These are phyloP conservation scores for Antheraea pernyi DNA, from an alignment of 1,140 invertebrate genomes.

Conservation along the genomic window DNA sequence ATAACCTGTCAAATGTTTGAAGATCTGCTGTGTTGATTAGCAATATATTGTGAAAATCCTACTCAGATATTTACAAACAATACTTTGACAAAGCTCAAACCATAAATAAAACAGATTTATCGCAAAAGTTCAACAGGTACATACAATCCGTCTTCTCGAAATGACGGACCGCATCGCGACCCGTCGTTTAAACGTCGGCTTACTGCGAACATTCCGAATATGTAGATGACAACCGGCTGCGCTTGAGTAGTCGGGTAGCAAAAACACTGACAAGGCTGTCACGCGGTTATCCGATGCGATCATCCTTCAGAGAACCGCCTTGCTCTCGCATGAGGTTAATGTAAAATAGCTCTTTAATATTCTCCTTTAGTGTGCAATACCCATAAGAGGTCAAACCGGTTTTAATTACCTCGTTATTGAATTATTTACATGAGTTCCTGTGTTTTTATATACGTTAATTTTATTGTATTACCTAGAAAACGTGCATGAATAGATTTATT, in stretches of 20 bases:
- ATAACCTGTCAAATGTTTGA: too few species aligned
- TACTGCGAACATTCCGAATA: neutral
- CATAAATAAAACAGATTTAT: neutral
- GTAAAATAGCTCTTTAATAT: neutral
- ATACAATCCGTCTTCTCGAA: neutral
- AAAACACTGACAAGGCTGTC: constrained; percentile 31
- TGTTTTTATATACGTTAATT: neutral
- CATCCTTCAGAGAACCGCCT: constrained; percentile 24
- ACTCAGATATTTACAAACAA: too few species aligned
- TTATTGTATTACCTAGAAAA: too few species aligned
- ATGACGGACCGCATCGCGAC: neutral
- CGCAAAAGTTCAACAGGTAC: neutral
- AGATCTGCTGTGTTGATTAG: too few species aligned
- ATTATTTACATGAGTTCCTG: constrained; percentile 1
- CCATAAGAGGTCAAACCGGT: neutral
- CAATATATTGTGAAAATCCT: too few species aligned
- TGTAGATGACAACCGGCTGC: constrained; percentile 10
- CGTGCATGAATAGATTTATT: too few species aligned
- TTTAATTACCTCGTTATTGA: neutral
- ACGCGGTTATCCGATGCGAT: constrained; percentile 24
- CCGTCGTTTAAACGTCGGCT: neutral
- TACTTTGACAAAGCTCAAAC: too few species aligned
- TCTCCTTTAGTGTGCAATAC: neutral
- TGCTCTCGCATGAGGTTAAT: neutral
- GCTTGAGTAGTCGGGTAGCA: constrained; percentile 27